A percentile compares a stretch with the other conserved stretches of the same genome.
These are phyloP conservation scores for Anisognathus igniventris DNA, from an alignment of 2,797 vertebrate genomes.

Conservation along the genomic window DNA sequence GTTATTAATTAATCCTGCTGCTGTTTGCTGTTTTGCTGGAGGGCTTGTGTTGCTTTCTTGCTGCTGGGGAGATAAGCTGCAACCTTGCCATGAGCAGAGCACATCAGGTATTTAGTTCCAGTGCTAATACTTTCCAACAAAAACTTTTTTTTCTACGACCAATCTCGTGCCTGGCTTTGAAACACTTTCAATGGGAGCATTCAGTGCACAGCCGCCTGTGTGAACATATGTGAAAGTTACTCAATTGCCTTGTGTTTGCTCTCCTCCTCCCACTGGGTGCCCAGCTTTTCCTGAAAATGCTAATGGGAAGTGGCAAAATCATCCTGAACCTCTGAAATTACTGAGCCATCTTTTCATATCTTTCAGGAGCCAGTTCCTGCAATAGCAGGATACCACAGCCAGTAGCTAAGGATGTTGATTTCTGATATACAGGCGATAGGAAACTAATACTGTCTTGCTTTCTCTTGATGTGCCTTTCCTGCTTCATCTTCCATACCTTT, in stretches of 20 bases:
- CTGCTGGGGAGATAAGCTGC: slow-evolving; percentile 6
- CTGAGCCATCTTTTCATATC: background rate
- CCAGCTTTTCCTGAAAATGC: background rate
- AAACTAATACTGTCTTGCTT: background rate
- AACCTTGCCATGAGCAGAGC: background rate
- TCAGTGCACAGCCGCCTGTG: background rate
- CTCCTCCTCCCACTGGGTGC: background rate
- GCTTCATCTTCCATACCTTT: background rate
- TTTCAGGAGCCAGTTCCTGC: background rate
- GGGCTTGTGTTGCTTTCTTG: background rate
- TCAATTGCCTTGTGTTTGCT: slow-evolving; percentile 6
- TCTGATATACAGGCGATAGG: background rate
- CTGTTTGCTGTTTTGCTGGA: background rate
- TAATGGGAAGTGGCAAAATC: background rate
- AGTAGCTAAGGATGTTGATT: background rate
- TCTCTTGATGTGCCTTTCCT: background rate
- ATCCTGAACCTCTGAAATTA: background rate
- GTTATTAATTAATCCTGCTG: background rate
- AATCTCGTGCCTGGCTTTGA: background rate
- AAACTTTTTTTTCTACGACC: background rate
- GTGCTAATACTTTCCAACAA: slow-evolving; percentile 4
- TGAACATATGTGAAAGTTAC: background rate
- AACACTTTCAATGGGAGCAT: background rate
- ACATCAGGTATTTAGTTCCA: slow-evolving; percentile 28
- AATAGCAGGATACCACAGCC: background rate